A percentile compares a stretch with the other conserved stretches of the same genome.
Conservation (phyloP, 1,140 invertebrate species). For the Marisa cornuarietis region DNA sequence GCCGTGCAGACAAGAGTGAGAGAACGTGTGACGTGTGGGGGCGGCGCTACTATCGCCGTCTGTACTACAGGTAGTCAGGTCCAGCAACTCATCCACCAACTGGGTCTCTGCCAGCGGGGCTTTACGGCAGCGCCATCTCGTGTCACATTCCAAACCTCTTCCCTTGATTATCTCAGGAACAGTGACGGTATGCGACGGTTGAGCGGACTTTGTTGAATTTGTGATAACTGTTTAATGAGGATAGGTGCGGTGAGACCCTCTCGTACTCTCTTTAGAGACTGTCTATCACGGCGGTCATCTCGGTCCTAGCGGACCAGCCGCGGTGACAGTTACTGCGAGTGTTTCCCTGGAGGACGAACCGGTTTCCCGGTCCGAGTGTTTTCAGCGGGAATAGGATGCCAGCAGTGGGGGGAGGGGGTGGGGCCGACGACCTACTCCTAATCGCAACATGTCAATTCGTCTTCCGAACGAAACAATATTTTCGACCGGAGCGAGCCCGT, state of each 20-base stretch:
- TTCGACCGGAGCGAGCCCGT: too few species aligned
- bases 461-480: not conserved
- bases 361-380: not conserved
- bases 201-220: not conserved
- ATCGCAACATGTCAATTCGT: not conserved
- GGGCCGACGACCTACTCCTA: not conserved
- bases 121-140: too few species aligned
- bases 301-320: not conserved
- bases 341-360: not conserved
- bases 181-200: not conserved
- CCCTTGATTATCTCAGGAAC: not conserved
- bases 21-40: not conserved
- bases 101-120: not conserved
- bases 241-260: not conserved
- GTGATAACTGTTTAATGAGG: slow-evolving; percentile 6
- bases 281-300: slow-evolving; percentile 2
- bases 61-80: not conserved
- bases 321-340: slow-evolving; percentile 1
- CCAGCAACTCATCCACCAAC: not conserved
- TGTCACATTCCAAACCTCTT: not conserved
- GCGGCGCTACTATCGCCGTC: not conserved
- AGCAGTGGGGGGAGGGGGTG: not conserved
- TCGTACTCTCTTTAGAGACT: not conserved
- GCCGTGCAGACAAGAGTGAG: not conserved
- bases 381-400: not conserved